Conservation (phyloP, 1,140 invertebrate species). For the Oryzaephilus surinamensis region DNA sequence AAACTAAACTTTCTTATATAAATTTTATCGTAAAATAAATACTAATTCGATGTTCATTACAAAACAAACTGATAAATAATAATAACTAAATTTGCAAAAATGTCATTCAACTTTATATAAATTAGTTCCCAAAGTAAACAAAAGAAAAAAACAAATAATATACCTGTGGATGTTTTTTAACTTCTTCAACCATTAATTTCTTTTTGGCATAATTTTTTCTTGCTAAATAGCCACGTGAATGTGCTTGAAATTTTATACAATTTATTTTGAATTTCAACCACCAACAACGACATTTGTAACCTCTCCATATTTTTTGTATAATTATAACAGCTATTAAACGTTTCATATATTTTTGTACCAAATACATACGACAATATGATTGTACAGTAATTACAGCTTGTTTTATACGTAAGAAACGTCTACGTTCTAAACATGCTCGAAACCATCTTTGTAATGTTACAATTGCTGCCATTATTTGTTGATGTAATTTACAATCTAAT, state of each 20-base stretch:
- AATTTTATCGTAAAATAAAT: too few species aligned
- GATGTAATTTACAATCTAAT: constrained; percentile 81
- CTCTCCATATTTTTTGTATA: constrained; percentile 69
- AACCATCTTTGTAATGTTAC: constrained; percentile 89
- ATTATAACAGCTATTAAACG: constrained; percentile 52
- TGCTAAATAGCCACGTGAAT: constrained; percentile 50
- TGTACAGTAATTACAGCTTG: constrained; percentile 69
- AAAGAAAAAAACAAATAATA: too few species aligned
- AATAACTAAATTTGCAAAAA: too few species aligned
- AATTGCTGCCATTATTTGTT: constrained; percentile 87
- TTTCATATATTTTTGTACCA: constrained; percentile 40
- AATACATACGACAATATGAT: constrained; percentile 56
- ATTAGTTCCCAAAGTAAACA: too few species aligned
- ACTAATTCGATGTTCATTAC: too few species aligned
- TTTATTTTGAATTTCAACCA: constrained; percentile 50
- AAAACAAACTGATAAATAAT: too few species aligned
- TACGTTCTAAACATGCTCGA: constrained; percentile 64
- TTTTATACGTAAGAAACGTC: constrained; percentile 63
- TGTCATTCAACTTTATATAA: too few species aligned
- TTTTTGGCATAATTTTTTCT: constrained; percentile 41
- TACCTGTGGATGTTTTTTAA: background rate
- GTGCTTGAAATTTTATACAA: constrained; percentile 61
- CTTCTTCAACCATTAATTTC: constrained; percentile 9
- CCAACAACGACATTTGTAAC: constrained; percentile 53
- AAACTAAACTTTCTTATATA: too few species aligned